A percentile compares a stretch with the other conserved stretches of the same genome.
Conservation (phyloP, 2,113 vertebrate species). For the Mirza zaza region DNA sequence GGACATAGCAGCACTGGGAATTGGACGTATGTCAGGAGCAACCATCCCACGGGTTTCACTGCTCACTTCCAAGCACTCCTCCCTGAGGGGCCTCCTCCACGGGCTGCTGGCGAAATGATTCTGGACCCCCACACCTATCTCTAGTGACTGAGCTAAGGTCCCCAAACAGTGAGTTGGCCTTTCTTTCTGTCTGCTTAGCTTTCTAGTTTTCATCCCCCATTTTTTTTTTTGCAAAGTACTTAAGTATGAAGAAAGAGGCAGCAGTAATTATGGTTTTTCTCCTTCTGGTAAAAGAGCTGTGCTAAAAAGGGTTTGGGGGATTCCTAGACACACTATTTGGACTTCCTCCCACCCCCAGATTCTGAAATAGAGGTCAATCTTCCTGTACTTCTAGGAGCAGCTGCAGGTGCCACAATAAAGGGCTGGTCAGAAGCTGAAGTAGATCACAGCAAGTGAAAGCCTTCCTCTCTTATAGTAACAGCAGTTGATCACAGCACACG, state of each 20-base stretch:
- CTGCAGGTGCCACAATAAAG: neutral
- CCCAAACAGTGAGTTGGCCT: constrained; percentile 46
- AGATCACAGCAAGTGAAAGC: neutral
- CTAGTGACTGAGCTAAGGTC: neutral
- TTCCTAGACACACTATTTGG: neutral
- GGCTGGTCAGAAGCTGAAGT: neutral
- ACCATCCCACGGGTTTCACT: constrained; percentile 41
- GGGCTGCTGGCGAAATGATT: constrained; percentile 42
- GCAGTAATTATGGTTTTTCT: constrained; percentile 30
- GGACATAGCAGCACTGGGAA: constrained; percentile 49
- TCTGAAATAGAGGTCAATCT: neutral
- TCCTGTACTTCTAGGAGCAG: neutral
- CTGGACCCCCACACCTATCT: constrained; percentile 57
- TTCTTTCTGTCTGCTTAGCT: constrained; percentile 40
- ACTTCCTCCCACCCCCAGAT: neutral
- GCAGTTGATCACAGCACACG: neutral
- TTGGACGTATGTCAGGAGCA: constrained; percentile 31
- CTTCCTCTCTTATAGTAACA: neutral
- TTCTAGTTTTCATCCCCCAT: constrained; percentile 41
- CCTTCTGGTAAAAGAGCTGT: neutral
- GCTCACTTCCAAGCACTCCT: constrained; percentile 40
- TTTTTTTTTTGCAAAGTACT: constrained; percentile 17
- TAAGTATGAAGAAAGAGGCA: constrained; percentile 51
- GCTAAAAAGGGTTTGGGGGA: neutral
- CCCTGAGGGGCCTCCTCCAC: constrained; percentile 32